Percentiles rank a stretch among this genome's conserved stretches.
phyloP scores from a whole-genome alignment of 1,140 invertebrate species.

The Zaprionus ornatus region DNA sequence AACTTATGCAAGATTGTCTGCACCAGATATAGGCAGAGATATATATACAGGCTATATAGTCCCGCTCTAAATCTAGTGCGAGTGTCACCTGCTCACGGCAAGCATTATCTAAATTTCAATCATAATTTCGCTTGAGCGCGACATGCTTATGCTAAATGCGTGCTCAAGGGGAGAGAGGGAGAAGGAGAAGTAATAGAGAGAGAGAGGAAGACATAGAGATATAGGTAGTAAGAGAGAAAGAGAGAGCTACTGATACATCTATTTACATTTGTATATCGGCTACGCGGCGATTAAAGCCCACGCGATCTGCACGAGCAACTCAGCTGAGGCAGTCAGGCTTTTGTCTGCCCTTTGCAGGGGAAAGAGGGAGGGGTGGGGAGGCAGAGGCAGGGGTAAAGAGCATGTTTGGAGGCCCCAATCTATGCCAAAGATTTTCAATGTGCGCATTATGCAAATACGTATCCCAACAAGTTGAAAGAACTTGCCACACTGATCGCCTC shows the following conservation, averaged over 20 bases:
- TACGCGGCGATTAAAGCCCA: conserved; percentile 70
- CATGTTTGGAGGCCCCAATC: conserved; percentile 28
- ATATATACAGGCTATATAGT: conserved; percentile 18
- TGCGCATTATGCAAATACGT: conserved; percentile 74
- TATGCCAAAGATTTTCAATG: conserved; percentile 61
- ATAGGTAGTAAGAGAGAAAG: neutral
- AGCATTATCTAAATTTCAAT: conserved; percentile 76
- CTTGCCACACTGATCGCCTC: conserved; percentile 56
- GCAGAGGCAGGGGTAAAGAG: conserved; percentile 1
- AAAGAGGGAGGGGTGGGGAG: neutral
- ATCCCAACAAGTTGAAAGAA: conserved; percentile 70
- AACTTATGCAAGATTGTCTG: conserved; percentile 48
- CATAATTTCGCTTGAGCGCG: conserved; percentile 65
- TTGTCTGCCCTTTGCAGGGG: conserved; percentile 36
- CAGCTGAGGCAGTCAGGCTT: conserved; percentile 9
- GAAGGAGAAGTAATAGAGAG: no score
- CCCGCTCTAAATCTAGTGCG: conserved; percentile 35
- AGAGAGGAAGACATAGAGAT: neutral
- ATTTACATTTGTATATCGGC: conserved; percentile 7
- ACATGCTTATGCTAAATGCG: neutral
- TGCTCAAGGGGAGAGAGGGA: neutral
- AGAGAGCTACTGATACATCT: conserved; percentile 2
- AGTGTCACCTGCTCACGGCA: conserved; percentile 17
- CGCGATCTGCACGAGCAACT: conserved; percentile 46
- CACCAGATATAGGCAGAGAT: conserved; percentile 33